Conservation (phyloP, 1,140 invertebrate genomes). For the Papilio xuthus region DNA sequence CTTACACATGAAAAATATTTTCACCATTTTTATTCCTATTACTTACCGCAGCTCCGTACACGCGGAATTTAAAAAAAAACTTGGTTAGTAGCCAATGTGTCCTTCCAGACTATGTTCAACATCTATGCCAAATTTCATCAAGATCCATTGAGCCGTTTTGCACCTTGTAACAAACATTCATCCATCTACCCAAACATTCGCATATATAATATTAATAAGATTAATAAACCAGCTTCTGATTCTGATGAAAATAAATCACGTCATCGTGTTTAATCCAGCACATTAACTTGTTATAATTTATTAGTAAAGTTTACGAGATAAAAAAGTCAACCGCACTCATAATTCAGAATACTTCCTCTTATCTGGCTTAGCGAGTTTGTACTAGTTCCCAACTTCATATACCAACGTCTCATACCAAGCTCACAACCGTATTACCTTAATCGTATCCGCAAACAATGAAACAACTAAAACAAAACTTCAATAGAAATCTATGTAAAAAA, state of each 20-base stretch:
- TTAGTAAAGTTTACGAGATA: slow-evolving; percentile 23
- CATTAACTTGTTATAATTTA: slow-evolving; percentile 27
- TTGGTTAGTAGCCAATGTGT: too few relatives aligned
- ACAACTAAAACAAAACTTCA: neutral
- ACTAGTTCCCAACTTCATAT: slow-evolving; percentile 13
- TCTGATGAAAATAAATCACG: neutral
- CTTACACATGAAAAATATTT: too few relatives aligned
- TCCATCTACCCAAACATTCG: neutral
- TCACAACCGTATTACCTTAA: slow-evolving; percentile 12
- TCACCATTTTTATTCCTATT: too few relatives aligned
- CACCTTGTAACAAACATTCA: too few relatives aligned
- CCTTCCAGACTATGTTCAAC: too few relatives aligned
- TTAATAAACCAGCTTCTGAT: neutral
- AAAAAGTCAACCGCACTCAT: slow-evolving; percentile 23
- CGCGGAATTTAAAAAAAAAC: too few relatives aligned
- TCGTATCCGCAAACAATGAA: neutral
- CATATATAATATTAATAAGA: neutral
- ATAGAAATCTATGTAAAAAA: neutral
- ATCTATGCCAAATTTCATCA: too few relatives aligned
- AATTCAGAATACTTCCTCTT: slow-evolving; percentile 21
- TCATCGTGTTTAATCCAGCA: slow-evolving; percentile 19
- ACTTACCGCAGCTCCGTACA: too few relatives aligned
- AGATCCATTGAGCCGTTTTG: too few relatives aligned
- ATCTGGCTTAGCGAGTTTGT: slow-evolving; percentile 23
- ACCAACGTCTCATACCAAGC: slow-evolving; percentile 1